These are phyloP conservation scores for Leptoteleia sp. DNA, from an alignment of 1,140 invertebrate genomes.

Conservation along the genomic window DNA sequence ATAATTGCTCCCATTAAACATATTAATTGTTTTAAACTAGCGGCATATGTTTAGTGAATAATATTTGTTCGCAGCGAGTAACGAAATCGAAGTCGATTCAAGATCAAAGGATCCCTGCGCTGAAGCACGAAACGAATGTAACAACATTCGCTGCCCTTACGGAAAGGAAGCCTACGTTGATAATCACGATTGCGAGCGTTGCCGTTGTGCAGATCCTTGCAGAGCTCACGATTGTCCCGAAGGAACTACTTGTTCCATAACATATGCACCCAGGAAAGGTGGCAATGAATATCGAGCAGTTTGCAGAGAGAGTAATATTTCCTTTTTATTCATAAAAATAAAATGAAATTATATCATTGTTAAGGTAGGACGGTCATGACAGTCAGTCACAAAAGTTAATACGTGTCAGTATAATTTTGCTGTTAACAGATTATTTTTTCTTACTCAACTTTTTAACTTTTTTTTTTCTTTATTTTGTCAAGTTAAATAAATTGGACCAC, in stretches of 20 bases:
- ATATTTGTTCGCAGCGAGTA: conserved; percentile 71
- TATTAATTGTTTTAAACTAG: too few relatives aligned
- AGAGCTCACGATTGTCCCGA: conserved; percentile 83
- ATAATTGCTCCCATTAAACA: too few relatives aligned
- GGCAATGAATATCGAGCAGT: conserved; percentile 81
- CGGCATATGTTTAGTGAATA: too few relatives aligned
- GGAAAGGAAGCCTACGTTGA: conserved; percentile 87
- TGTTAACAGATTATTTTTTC: too few relatives aligned
- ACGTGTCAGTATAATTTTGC: too few relatives aligned
- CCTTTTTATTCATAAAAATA: conserved; percentile 13
- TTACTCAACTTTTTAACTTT: too few relatives aligned
- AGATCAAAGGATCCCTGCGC: conserved; percentile 81
- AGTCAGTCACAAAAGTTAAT: too few relatives aligned
- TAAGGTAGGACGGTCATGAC: too few relatives aligned
- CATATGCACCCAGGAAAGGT: conserved; percentile 78
- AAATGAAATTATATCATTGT: too few relatives aligned
- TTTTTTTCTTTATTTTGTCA: too few relatives aligned
- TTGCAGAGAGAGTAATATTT: conserved; percentile 84
- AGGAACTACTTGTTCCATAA: conserved; percentile 86
- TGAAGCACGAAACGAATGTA: conserved; percentile 83
- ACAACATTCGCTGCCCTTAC: conserved; percentile 86
- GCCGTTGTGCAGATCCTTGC: conserved; percentile 90
- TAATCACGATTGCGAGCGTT: conserved; percentile 85
- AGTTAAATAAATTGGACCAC: too few relatives aligned
- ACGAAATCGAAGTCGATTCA: conserved; percentile 73